Evolutionary conservation across 2,888 invertebrate genomes (phyloP).

Genomic region (Lasiommata megera): DNA sequence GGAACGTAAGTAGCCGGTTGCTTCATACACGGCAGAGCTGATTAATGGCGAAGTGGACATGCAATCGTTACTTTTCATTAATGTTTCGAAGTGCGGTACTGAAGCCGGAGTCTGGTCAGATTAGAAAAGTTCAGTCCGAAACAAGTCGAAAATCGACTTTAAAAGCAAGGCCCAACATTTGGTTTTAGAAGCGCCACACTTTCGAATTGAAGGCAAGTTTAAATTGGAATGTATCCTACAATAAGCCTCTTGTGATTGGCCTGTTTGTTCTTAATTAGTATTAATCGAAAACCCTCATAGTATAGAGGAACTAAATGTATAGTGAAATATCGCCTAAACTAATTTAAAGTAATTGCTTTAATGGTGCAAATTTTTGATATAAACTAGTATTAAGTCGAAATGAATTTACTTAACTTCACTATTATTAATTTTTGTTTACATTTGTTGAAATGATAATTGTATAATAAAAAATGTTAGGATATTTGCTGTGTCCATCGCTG

Average conservation of each 20-base stretch:
- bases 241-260: conserved; percentile 78
- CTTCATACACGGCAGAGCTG: conserved; percentile 49
- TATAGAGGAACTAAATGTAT: conserved; percentile 44
- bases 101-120: conserved; percentile 70
- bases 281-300: conserved; percentile 71
- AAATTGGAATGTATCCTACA: conserved; percentile 81
- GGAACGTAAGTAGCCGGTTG: conserved; percentile 19
- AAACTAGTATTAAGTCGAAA: neutral
- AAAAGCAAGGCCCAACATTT: conserved; percentile 75
- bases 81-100: conserved; percentile 75
- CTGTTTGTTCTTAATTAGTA: conserved; percentile 80
- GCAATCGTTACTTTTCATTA: conserved; percentile 82
- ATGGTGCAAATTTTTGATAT: neutral
- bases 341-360: conserved; percentile 25
- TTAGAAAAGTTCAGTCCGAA: conserved; percentile 75
- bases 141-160: conserved; percentile 79
- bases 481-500: too few species aligned
- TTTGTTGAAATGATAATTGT: too few species aligned
- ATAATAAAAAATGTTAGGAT: too few species aligned
- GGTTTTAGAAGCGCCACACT: conserved; percentile 71
- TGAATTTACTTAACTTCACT: too few species aligned
- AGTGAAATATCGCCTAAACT: conserved; percentile 44
- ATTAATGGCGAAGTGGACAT: conserved; percentile 75
- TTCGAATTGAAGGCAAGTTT: conserved; percentile 76
- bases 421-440: too few species aligned